phyloP scores from a whole-genome alignment of 2,888 invertebrate genomes.

The Lycophotia porphyrea region DNA sequence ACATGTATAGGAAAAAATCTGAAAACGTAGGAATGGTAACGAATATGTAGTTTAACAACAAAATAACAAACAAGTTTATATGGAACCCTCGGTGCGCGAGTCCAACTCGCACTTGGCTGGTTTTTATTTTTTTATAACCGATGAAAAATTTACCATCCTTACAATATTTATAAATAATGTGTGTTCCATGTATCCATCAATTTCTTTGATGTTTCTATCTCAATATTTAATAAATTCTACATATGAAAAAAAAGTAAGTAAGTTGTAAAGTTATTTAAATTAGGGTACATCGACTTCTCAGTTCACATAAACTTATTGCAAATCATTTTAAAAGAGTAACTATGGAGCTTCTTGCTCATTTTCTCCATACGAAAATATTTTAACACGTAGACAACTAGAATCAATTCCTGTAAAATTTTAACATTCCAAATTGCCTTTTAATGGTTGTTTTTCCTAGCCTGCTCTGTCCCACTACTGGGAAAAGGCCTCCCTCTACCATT shows the following conservation, averaged over 20 bases:
- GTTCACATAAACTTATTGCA: neutral
- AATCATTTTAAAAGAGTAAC: neutral
- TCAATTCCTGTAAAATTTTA: neutral
- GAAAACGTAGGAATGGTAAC: no score
- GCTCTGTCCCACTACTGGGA: no score
- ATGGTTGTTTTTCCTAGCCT: neutral
- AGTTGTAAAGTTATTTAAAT: neutral
- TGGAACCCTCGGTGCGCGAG: no score
- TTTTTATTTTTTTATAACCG: no score
- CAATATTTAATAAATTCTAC: neutral
- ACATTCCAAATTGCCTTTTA: neutral
- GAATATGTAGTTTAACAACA: no score
- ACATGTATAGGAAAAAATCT: no score
- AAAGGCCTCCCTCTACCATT: no score
- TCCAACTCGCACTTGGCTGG: no score
- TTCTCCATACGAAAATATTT: neutral
- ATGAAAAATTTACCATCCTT: neutral
- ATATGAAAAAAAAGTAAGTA: no score
- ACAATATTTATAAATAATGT: neutral
- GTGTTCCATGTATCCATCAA: neutral
- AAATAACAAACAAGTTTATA: no score
- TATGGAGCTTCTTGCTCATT: neutral
- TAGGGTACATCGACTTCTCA: neutral
- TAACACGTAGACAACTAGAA: neutral
- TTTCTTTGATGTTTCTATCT: neutral